Conservation (phyloP, 2,888 invertebrate genomes). For the Eulithis prunata region DNA sequence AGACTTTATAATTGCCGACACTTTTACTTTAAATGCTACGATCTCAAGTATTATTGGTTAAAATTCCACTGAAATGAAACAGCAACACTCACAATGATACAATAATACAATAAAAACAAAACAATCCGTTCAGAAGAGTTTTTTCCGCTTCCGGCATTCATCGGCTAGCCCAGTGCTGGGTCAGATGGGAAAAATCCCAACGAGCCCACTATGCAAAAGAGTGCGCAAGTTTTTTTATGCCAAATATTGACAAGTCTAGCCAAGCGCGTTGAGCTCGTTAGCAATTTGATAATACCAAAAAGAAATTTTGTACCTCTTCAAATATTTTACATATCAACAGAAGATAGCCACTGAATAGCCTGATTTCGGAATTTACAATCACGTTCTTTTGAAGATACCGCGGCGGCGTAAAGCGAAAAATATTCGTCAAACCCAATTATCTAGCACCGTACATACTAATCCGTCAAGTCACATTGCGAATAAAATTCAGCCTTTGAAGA, state of each 20-base stretch:
- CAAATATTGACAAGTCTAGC: not conserved
- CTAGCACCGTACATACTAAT: conserved; percentile 15
- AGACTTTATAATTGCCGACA: too few relatives aligned
- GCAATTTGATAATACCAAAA: not conserved
- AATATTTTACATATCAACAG: conserved; percentile 1
- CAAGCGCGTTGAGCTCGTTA: not conserved
- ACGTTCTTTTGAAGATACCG: conserved; percentile 7
- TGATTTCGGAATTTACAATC: conserved; percentile 17
- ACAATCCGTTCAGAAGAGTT: too few relatives aligned
- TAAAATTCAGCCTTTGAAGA: conserved; percentile 11
- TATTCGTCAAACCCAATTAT: conserved; percentile 22
- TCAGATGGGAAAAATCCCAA: too few relatives aligned
- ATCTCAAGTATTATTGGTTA: too few relatives aligned
- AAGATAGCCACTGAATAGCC: conserved; percentile 1
- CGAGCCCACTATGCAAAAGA: too few relatives aligned
- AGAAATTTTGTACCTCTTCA: not conserved
- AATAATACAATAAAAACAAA: too few relatives aligned
- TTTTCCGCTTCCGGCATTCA: too few relatives aligned
- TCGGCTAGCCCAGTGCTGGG: too few relatives aligned
- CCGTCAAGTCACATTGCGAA: conserved; percentile 17
- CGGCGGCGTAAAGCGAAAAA: conserved; percentile 13
- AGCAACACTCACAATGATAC: too few relatives aligned
- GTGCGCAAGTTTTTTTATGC: not conserved
- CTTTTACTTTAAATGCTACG: too few relatives aligned
- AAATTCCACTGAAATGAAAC: too few relatives aligned